Base-by-base conservation (phyloP, 2,113 vertebrate genomes). In the Ramphastos sulfuratus region DNA sequence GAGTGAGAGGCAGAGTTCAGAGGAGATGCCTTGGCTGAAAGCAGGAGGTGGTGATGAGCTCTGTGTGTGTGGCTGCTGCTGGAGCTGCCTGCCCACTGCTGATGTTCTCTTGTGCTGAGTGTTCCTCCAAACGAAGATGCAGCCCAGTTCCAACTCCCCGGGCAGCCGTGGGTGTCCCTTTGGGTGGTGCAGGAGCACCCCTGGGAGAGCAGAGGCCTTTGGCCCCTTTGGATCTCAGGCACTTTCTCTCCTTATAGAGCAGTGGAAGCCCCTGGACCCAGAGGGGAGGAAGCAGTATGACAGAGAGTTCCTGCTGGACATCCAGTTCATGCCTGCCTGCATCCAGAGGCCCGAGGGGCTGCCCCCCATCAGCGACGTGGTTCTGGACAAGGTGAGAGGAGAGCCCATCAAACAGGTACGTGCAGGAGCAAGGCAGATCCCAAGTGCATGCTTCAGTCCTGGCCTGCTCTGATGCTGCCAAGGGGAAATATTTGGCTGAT, bases 361-460 rank as follows among this genome's bases (percentile, higher is more conserved):
- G 70, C 99, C 99, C 48, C 98, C 98, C 20, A 99, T 99, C 96
- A 99, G 98, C 4, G 99, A 99, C 6, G 99, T 99, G 93, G 99
- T 99, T 96, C 98, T 99, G 28, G 99, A 99, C 97, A 99, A 99
- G 98, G 99, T 99, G 94, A 94, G 97, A 70, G 91, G 92, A 81
- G 92, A 94, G 83, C 94, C 96, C 3, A 94, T 96, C 9, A 96
- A 96, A 56, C 96, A 96, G 96, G 96, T 93, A 33, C 0, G 89
- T 93, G 79, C 35, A 16, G 7, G 4, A 23, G 7, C 0, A 4
- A 54, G 9, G 27, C 6, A 33, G 7, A 37, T 59, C n/a, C 33
- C 37, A 27, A 10, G 7, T 1, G 14, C 3, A 2, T 8, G 71
- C 31, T 80, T 58, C 4, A 0, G 17, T 54, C 21, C 54, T 42